Evolutionary conservation across 2,888 invertebrate genomes (phyloP).

Genomic region (Ptilodon capucinus): DNA sequence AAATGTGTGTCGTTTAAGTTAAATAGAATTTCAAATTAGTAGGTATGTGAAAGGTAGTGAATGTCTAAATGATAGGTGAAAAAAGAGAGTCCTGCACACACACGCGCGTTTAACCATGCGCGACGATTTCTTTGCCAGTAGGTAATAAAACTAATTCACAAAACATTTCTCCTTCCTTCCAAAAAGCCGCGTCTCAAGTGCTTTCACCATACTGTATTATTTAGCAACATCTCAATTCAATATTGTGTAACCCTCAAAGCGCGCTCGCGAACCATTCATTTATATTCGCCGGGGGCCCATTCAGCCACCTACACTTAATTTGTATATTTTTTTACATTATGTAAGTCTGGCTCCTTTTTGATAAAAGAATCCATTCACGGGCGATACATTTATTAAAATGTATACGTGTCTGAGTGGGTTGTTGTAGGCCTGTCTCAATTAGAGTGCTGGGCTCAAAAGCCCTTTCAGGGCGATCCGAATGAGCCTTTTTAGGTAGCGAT

Average conservation of each 20-base stretch:
- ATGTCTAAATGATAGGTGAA: too few relatives aligned
- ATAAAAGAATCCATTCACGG: conserved; percentile 74
- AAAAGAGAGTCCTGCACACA: too few relatives aligned
- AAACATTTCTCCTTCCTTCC: too few relatives aligned
- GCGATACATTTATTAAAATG: conserved; percentile 81
- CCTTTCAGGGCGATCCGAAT: conserved; percentile 30
- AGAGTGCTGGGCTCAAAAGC: conserved; percentile 33
- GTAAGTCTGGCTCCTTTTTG: conserved; percentile 62
- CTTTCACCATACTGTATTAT: conserved; percentile 26
- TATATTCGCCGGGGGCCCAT: conserved; percentile 54
- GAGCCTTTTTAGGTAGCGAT: conserved; percentile 22
- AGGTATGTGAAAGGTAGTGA: too few relatives aligned
- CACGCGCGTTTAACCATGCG: too few relatives aligned
- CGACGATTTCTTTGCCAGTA: too few relatives aligned
- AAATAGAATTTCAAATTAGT: too few relatives aligned
- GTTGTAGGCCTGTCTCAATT: conserved; percentile 41
- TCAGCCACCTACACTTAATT: conserved; percentile 74
- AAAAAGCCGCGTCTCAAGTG: conserved; percentile 13
- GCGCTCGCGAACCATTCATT: conserved; percentile 49
- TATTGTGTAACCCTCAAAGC: conserved; percentile 53
- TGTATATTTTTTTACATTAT: conserved; percentile 73
- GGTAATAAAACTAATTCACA: too few relatives aligned
- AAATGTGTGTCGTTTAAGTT: too few relatives aligned
- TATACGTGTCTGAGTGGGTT: conserved; percentile 76
- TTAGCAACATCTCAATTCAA: conserved; percentile 61